Conservation (phyloP, 2,888 invertebrate genomes). For the Drosophila quinaria region DNA sequence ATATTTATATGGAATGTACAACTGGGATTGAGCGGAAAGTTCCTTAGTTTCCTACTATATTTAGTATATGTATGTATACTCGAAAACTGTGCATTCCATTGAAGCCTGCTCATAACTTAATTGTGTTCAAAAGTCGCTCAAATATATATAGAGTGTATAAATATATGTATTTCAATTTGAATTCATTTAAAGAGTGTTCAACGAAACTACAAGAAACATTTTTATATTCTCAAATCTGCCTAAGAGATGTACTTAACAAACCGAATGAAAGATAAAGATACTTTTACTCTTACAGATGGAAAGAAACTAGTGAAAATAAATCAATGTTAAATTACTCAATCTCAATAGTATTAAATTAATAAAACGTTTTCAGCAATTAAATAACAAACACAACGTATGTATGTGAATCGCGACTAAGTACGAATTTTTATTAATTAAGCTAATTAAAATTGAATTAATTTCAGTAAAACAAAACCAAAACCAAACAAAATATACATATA, state of each 20-base stretch:
- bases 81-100: constrained; percentile 15
- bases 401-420: constrained; percentile 72
- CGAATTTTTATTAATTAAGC: constrained; percentile 81
- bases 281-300: constrained; percentile 9
- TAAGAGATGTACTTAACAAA: constrained; percentile 17
- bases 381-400: constrained; percentile 58
- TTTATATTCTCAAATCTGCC: constrained; percentile 37
- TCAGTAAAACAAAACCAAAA: constrained; percentile 53
- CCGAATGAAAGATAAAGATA: constrained; percentile 4
- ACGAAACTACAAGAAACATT: constrained; percentile 39
- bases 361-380: constrained; percentile 62
- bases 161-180: constrained; percentile 25
- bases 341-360: constrained; percentile 65
- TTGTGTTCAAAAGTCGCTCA: constrained; percentile 50
- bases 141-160: constrained; percentile 30
- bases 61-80: neutral
- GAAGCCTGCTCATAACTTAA: constrained; percentile 30
- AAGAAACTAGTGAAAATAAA: neutral
- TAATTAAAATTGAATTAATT: constrained; percentile 66
- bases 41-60: constrained; percentile 11
- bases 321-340: constrained; percentile 51
- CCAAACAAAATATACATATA: constrained; percentile 44
- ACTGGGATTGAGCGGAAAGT: constrained; percentile 17
- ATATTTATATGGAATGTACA: constrained; percentile 15
- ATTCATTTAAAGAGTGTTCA: constrained; percentile 48